Evolutionary conservation across 2,888 invertebrate species (phyloP), one percentile per base, ranked within the genome.

Genomic region (Tipula lateralis): DNA sequence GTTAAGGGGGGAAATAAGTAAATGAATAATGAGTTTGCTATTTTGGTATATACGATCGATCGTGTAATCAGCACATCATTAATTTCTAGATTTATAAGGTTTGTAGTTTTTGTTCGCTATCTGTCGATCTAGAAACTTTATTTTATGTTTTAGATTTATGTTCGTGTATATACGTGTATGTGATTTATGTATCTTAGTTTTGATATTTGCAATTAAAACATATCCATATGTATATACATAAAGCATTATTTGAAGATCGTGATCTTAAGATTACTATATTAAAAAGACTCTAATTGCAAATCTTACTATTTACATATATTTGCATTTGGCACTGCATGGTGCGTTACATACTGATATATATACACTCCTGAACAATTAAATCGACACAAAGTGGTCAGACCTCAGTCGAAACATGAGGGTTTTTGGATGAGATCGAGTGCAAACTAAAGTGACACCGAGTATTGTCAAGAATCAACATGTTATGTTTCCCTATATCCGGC

Each of bases 1-100:
- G 24, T 66, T 66, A 24, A 66, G 39, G 39, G 24, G 24, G 9
- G 9, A 66, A 24, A 66, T 66, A 66, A 66, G 24, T 66, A 66
- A 66, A 66, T 66, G 66, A 66, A 66, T 24, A 66, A 66, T 66
- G 66, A 66, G 24, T 66, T 66, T 24, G 66, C 66, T 66, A 66
- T 66, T n/a, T 66, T 66, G 66, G 24, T 66, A 12, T 36, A 36
- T 7, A 24, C 66, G 66, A 24, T 66, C 19, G 66, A 66, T 66
- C 66, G 66, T 66, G 19, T 66, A 66, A 66, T 24, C 66, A 66
- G 66, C 66, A 66, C 66, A 66, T 66, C 66, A 66, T 66, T 66
- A 66, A 66, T 66, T 66, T 66, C 66, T 66, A 24, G 66, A 7
- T 50, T 19, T 50, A 19, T 19, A 50, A 24, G 24, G 19, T 24